A percentile compares a stretch with the other conserved stretches of the same genome.
Evolutionary conservation across 2,113 vertebrate genomes (phyloP).

Genomic region (Halcyon senegalensis): DNA sequence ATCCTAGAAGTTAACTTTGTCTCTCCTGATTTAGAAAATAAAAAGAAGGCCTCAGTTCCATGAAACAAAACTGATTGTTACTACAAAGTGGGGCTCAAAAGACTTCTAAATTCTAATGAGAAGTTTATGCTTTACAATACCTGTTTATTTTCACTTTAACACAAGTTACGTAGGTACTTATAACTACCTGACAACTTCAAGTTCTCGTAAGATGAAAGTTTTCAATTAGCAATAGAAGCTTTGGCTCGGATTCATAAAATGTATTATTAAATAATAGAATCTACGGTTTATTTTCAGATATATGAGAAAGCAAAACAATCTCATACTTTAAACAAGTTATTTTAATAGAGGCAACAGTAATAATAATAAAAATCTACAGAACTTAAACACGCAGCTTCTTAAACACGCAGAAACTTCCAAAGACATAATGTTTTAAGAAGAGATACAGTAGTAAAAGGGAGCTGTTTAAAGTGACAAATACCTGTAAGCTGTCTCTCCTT

Average conservation of each 20-base stretch:
- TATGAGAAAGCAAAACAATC: background rate
- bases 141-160: background rate
- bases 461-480: slow-evolving; percentile 49
- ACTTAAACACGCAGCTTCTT: background rate
- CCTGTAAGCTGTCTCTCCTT: slow-evolving; percentile 86
- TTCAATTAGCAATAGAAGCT: background rate
- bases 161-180: background rate
- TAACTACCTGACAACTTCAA: background rate
- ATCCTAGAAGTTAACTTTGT: background rate
- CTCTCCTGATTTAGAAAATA: background rate
- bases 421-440: background rate
- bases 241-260: background rate
- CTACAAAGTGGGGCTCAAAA: background rate
- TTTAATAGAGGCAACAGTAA: background rate
- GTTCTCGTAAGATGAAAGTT: background rate
- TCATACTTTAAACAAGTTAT: background rate
- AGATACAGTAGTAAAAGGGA: background rate
- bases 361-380: background rate
- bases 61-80: background rate
- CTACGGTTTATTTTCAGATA: background rate
- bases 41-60: background rate
- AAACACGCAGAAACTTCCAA: background rate
- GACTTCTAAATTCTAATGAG: background rate
- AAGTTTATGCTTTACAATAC: background rate
- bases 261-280: background rate